Evolutionary conservation across 2,113 vertebrate genomes (phyloP).

Genomic region (Eretmochelys imbricata): DNA sequence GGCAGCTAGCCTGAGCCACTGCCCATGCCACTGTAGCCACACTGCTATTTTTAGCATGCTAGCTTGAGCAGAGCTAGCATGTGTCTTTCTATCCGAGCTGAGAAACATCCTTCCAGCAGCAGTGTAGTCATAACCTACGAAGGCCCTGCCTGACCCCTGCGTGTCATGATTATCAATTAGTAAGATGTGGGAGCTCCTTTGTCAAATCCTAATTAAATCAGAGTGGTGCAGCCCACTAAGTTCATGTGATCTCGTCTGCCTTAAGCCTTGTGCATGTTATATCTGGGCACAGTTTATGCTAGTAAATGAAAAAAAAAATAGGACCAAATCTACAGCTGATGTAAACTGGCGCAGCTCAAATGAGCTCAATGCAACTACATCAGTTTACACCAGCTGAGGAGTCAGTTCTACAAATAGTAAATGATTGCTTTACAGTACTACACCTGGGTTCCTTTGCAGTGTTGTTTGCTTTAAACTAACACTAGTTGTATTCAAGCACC

Average conservation of each 20-base stretch:
- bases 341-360: background rate
- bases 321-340: background rate
- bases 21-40: background rate
- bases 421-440: slow-evolving; percentile 23
- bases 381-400: background rate
- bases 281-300: background rate
- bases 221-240: background rate
- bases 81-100: background rate
- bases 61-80: background rate
- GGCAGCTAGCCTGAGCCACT: background rate
- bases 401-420: background rate
- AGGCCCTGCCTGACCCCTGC: background rate
- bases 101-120: background rate
- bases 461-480: background rate
- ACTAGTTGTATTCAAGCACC: background rate
- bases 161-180: background rate
- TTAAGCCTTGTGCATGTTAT: background rate
- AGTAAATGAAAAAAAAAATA: background rate
- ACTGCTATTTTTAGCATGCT: background rate
- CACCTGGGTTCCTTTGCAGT: background rate
- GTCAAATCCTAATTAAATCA: background rate
- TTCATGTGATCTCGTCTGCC: background rate
- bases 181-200: background rate
- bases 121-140: background rate
- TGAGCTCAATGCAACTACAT: background rate